A percentile compares a stretch with the other conserved stretches of the same genome.
Conservation (phyloP, 2,797 vertebrate species). For the Austrolebias charrua region DNA sequence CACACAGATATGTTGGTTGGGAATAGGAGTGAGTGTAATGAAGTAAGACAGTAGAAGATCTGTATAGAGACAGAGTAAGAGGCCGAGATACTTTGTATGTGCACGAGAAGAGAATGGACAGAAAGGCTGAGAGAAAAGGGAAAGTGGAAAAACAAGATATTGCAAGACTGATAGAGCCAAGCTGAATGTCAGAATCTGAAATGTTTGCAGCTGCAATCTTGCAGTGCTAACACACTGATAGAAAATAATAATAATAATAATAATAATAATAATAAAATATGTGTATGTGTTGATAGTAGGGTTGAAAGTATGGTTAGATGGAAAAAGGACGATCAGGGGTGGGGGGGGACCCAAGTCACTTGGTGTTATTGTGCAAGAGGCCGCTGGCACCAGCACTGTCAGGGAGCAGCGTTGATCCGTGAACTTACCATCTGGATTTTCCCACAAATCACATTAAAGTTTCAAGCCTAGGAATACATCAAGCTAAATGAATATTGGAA, state of each 20-base stretch:
- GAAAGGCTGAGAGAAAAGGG: slow-evolving; percentile 23
- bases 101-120: slow-evolving; percentile 20
- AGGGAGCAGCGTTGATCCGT: slow-evolving; percentile 81
- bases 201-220: slow-evolving; percentile 45
- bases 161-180: slow-evolving; percentile 42
- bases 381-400: slow-evolving; percentile 79
- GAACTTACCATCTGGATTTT: slow-evolving; percentile 85
- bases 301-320: slow-evolving; percentile 44
- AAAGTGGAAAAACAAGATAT: slow-evolving; percentile 51
- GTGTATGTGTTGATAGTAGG: slow-evolving; percentile 32
- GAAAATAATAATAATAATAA: slow-evolving; percentile 18
- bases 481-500: slow-evolving; percentile 86
- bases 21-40: slow-evolving; percentile 64
- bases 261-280: slow-evolving; percentile 14
- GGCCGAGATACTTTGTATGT: slow-evolving; percentile 14
- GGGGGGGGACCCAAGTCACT: slow-evolving; percentile 56
- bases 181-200: slow-evolving; percentile 48
- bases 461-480: slow-evolving; percentile 83
- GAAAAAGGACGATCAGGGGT: slow-evolving; percentile 18
- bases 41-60: slow-evolving; percentile 66
- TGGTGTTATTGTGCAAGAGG: slow-evolving; percentile 78
- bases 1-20: slow-evolving; percentile 53
- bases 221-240: slow-evolving; percentile 34
- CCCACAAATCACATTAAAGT: slow-evolving; percentile 87
- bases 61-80: slow-evolving; percentile 35